Evolutionary conservation across 2,797 vertebrate species (phyloP), one percentile per base, ranked within the genome.

Genomic region (Falco biarmicus): DNA sequence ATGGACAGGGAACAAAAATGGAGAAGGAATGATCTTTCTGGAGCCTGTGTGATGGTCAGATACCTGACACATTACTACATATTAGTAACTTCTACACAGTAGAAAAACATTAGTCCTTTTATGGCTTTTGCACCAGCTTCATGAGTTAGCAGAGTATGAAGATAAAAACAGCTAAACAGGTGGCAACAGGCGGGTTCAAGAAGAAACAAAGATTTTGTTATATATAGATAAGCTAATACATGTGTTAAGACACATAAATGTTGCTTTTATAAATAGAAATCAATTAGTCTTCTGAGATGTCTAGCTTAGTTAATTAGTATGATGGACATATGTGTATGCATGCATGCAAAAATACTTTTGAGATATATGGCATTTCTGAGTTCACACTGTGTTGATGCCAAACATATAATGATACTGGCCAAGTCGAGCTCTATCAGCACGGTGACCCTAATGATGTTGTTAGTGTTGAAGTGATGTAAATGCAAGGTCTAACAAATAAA

Each of bases 261-360:
- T 34, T 34, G 29, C 21, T 41, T 76, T 76, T 87, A 56, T 84
- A 92, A 90, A 92, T 90, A 92, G 78, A 85, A 90, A 77, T 65
- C 10, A 79, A 13, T 89, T 87, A 60, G 34, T 64, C 32, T 84
- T 51, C 77, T 47, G 47, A 69, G 50, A 84, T 82, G 5, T 15
- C 14, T 54, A 56, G 20, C 25, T 75, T 68, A 61, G 51, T 79
- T 87, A 66, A 74, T 95, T 79, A 45, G 16, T 56, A 21, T 66
- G 51, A 65, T 43, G 31, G 74, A 56, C n/a, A 25, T 29, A 56
- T 11, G 12, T 26, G 7, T n/a, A 65, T 73, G 47, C 13, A 63
- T 69, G 28, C 18, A n/a, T 76, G 57, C 56, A 82, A 83, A 64
- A 69, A 64, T 84, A 45, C 16, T 91, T 85, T 80, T 57, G 28